phyloP scores from a whole-genome alignment of 2,888 invertebrate genomes.

The Homarus gammarus region DNA sequence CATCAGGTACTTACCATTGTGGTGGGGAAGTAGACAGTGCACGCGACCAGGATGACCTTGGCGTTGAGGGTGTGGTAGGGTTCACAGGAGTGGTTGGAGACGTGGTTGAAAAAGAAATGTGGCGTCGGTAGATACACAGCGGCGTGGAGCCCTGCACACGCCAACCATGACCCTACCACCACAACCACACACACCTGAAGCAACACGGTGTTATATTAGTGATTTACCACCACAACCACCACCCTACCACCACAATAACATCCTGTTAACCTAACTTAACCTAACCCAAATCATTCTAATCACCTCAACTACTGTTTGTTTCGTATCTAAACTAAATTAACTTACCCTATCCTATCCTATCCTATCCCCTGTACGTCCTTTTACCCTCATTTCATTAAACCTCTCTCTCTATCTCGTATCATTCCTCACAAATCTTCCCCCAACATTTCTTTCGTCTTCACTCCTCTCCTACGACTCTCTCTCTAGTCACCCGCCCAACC shows the following conservation, averaged over 20 bases:
- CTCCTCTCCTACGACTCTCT: too few relatives aligned
- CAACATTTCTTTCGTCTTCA: too few relatives aligned
- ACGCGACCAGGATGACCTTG: slow-evolving; percentile 84
- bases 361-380: too few relatives aligned
- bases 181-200: slow-evolving; percentile 90
- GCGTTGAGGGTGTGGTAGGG: slow-evolving; percentile 84
- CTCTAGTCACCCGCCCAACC: too few relatives aligned
- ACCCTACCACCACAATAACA: neutral
- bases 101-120: slow-evolving; percentile 92
- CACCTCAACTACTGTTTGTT: too few relatives aligned
- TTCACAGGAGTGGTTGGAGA: slow-evolving; percentile 91
- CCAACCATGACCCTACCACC: slow-evolving; percentile 91
- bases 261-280: too few relatives aligned
- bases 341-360: neutral
- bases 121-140: slow-evolving; percentile 90
- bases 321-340: too few relatives aligned
- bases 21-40: slow-evolving; percentile 85
- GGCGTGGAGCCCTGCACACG: slow-evolving; percentile 90
- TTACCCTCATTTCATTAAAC: too few relatives aligned
- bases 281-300: too few relatives aligned
- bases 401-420: too few relatives aligned
- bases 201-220: neutral
- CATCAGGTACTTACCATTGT: slow-evolving; percentile 66
- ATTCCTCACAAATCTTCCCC: too few relatives aligned
- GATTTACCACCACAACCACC: neutral